Evolutionary conservation across 2,113 vertebrate genomes (phyloP).

Genomic region (Cephalopterus ornatus): DNA sequence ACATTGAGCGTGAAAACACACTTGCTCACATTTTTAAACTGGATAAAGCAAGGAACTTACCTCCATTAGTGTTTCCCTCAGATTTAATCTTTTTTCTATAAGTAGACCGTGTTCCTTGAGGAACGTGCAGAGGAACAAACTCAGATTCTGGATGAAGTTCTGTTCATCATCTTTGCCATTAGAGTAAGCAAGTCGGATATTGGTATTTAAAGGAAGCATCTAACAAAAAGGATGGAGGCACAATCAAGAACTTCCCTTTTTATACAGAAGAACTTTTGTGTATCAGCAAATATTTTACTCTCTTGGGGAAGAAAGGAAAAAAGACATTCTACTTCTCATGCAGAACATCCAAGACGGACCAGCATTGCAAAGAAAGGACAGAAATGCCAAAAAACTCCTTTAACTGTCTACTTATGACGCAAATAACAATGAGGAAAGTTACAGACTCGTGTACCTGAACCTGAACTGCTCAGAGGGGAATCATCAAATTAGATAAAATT

Average conservation of each 20-base stretch:
- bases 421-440: background rate
- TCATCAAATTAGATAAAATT: too few species aligned
- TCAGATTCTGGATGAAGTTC: slow-evolving; percentile 99
- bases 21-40: background rate
- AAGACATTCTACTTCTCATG: background rate
- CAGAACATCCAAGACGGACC: background rate
- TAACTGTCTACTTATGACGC: background rate
- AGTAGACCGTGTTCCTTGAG: slow-evolving; percentile 97
- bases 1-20: background rate
- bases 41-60: slow-evolving; percentile 58
- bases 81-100: slow-evolving; percentile 94
- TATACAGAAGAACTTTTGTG: background rate
- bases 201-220: slow-evolving; percentile 99
- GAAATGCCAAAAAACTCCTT: background rate
- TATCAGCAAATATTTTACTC: background rate
- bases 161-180: slow-evolving; percentile 98
- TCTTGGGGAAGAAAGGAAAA: background rate
- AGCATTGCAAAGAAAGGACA: background rate
- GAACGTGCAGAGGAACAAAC: slow-evolving; percentile 98
- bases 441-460: background rate
- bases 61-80: slow-evolving; percentile 97
- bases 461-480: background rate
- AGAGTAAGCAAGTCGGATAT: slow-evolving; percentile 93
- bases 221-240: slow-evolving; percentile 37
- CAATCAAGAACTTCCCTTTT: background rate